Conservation (phyloP, 2,113 vertebrate species). For the Gobiocypris rarus region DNA sequence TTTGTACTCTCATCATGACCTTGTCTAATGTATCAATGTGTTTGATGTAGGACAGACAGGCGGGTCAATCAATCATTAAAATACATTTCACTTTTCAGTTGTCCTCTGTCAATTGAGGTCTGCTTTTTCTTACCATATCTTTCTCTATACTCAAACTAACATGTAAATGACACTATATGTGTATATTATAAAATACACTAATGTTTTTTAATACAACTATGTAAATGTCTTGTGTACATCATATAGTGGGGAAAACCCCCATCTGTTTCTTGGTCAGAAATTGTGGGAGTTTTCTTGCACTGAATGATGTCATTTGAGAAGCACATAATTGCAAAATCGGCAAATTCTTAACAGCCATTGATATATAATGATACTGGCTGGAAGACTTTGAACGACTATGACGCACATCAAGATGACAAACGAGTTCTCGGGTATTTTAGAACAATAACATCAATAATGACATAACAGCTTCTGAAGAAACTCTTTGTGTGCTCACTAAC, state of each 20-base stretch:
- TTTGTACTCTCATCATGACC: slow-evolving; percentile 24
- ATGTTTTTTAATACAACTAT: neutral
- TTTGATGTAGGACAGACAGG: neutral
- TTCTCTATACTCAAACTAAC: neutral
- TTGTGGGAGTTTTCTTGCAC: neutral
- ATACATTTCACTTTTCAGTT: slow-evolving; percentile 2
- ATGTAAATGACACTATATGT: neutral
- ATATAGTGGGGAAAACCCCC: neutral
- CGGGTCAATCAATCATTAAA: slow-evolving; percentile 5
- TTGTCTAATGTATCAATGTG: slow-evolving; percentile 4
- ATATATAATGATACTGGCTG: neutral
- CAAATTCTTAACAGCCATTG: slow-evolving; percentile 31
- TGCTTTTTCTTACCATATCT: neutral
- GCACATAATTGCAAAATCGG: slow-evolving; percentile 43
- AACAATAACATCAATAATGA: slow-evolving; percentile 27
- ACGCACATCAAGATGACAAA: slow-evolving; percentile 49
- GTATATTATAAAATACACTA: neutral
- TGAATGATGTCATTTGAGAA: slow-evolving; percentile 13
- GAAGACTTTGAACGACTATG: slow-evolving; percentile 38
- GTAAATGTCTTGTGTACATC: neutral
- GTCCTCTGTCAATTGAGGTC: neutral
- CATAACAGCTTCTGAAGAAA: slow-evolving; percentile 44
- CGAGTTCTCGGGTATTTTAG: slow-evolving; percentile 5
- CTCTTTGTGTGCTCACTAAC: neutral
- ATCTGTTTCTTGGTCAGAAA: slow-evolving; percentile 3